Base-by-base conservation (phyloP, 2,888 invertebrate genomes). In the Ochropacha duplaris region DNA sequence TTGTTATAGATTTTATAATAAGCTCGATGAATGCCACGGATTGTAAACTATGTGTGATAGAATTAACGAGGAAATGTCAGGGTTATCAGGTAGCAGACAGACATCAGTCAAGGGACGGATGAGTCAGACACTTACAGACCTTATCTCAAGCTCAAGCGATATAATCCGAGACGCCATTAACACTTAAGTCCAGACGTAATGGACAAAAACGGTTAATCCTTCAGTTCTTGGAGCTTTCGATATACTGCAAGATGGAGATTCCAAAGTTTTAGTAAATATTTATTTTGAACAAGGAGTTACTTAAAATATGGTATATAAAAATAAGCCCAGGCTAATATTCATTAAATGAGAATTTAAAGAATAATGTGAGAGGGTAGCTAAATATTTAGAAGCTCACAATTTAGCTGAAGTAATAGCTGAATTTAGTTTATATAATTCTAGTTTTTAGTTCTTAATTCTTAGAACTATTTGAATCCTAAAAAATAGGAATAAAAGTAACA, bases 121-220 rank as follows among this genome's bases (percentile, higher is more conserved):
- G 88, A 88, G 81, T 87, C 87, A 86, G 75, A 71, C 76, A 74
- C 79, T 80, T 72, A 76, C 74, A 65, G 66, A 68, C 65, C 75
- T 88, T 90, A 89, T 89, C 89, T 77, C 51, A 61, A 65, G 69
- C 66, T 68, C 73, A 73, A 75, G 81, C 77, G 80, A 77, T 80
- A 86, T 92, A 90, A 90, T 90, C 90, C 90, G 81, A 83, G 77
- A 81, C 81, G 68, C 89, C 91, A 89, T 90, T 91, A 90, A 91
- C 90, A 91, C 88, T 88, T 84, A 85, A 86, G 81, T 76, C 77
- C 77, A 75, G 69, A 75, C 72, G 84, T 91, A 92, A 92, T 92
- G 92, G 92, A 91, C 91, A 90, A 90, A 91, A 92, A 92, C 84
- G 72, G 76, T 72, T 90, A 91, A 92, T 90, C 91, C 88, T 76